These are phyloP conservation scores for Malthinus seriepunctatus DNA, from an alignment of 2,888 invertebrate genomes.

Conservation along the genomic window DNA sequence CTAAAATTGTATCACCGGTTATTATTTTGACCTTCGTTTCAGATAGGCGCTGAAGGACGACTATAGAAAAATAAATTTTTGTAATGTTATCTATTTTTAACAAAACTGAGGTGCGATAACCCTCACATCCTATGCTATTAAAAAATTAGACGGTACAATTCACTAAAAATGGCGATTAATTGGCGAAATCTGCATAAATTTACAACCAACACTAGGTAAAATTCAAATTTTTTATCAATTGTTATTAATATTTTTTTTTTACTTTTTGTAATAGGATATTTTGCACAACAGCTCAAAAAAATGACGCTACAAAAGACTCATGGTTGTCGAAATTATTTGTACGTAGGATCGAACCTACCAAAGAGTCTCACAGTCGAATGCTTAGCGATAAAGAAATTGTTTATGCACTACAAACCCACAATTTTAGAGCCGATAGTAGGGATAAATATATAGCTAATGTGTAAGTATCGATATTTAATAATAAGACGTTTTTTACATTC, in stretches of 20 bases:
- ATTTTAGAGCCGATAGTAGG: conserved; percentile 87
- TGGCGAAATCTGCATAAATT: conserved; percentile 43
- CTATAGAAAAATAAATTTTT: conserved; percentile 9
- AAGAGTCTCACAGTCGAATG: conserved; percentile 96
- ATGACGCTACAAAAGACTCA: conserved; percentile 61
- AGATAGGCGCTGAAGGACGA: not conserved
- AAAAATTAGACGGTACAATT: not conserved
- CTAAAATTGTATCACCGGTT: no score
- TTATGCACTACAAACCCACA: conserved; percentile 94
- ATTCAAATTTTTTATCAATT: conserved; percentile 1
- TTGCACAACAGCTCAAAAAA: conserved; percentile 51
- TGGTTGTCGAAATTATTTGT: conserved; percentile 90
- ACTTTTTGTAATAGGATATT: conserved; percentile 40
- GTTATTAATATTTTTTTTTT: conserved; percentile 6
- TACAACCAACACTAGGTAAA: conserved; percentile 45
- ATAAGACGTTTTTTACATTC: conserved; percentile 14
- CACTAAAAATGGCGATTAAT: conserved; percentile 44
- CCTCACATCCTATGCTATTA: not conserved
- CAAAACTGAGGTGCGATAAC: conserved; percentile 10
- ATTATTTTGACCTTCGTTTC: not conserved
- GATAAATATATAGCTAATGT: conserved; percentile 87
- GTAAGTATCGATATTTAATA: conserved; percentile 62
- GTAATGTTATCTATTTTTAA: conserved; percentile 10
- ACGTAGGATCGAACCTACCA: conserved; percentile 89
- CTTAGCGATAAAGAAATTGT: conserved; percentile 95